Conservation (phyloP, 1,140 invertebrate species). For the Ostrea denselamellosa region DNA sequence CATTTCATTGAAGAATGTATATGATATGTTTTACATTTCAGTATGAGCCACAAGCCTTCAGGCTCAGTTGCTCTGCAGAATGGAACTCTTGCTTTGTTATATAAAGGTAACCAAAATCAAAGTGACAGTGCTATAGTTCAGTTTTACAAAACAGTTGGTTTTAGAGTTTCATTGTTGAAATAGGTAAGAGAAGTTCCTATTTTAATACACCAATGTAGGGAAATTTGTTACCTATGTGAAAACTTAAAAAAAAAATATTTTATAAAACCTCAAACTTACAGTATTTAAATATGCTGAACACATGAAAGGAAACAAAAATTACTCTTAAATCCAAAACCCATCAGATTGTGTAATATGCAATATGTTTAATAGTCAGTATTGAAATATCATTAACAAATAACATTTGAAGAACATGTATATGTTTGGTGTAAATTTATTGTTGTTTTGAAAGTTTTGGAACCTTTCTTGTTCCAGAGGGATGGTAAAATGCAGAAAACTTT, state of each 20-base stretch:
- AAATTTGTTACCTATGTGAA: too few relatives aligned
- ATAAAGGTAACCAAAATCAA: slow-evolving; percentile 22
- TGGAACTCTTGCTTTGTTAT: slow-evolving; percentile 12
- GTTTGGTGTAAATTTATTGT: background rate
- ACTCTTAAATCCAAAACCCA: too few relatives aligned
- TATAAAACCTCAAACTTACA: too few relatives aligned
- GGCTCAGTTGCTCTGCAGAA: background rate
- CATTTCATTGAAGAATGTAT: slow-evolving; percentile 9
- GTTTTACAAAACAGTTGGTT: background rate
- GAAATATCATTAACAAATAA: too few relatives aligned
- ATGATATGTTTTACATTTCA: slow-evolving; percentile 34
- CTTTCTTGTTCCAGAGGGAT: slow-evolving; percentile 18
- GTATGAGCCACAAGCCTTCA: slow-evolving; percentile 19
- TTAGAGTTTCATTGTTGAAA: background rate
- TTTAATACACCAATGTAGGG: background rate
- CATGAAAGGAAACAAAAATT: too few relatives aligned
- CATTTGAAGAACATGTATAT: background rate
- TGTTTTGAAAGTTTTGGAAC: background rate
- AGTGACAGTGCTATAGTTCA: background rate
- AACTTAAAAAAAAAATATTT: too few relatives aligned
- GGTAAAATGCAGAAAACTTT: slow-evolving; percentile 24
- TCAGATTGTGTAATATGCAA: too few relatives aligned
- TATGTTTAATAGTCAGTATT: too few relatives aligned
- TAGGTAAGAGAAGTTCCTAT: slow-evolving; percentile 29
- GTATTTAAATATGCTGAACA: too few relatives aligned